These are phyloP conservation scores for Habropoda laboriosa DNA, from an alignment of 1,140 invertebrate species.

Conservation along the genomic window DNA sequence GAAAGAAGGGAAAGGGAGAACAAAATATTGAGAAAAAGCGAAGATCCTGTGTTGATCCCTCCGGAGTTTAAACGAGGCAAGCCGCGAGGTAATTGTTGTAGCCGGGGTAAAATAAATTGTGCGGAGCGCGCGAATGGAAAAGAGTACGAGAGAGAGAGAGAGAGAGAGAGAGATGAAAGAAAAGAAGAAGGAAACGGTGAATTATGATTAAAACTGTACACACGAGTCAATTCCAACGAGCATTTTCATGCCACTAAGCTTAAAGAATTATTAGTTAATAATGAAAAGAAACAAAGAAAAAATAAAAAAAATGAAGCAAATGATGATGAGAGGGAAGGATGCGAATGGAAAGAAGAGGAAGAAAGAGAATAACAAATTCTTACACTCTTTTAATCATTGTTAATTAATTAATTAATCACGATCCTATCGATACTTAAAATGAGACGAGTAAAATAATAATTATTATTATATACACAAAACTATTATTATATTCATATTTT, in stretches of 20 bases:
- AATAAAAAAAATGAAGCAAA: slow-evolving; percentile 24
- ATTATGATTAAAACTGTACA: slow-evolving; percentile 75
- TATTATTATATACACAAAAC: slow-evolving; percentile 77
- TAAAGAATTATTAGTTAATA: slow-evolving; percentile 78
- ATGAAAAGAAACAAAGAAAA: slow-evolving; percentile 42
- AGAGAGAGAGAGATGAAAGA: slow-evolving; percentile 18
- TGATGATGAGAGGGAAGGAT: slow-evolving; percentile 35
- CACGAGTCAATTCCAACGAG: slow-evolving; percentile 82
- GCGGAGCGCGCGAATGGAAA: slow-evolving; percentile 46
- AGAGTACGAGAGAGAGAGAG: slow-evolving; percentile 13
- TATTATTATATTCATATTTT: slow-evolving; percentile 82
- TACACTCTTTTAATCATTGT: slow-evolving; percentile 80
- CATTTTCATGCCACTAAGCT: slow-evolving; percentile 82
- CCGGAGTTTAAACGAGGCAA: slow-evolving; percentile 18
- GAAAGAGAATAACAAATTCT: slow-evolving; percentile 64
- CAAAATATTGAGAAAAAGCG: background rate
- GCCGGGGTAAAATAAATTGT: too few relatives aligned
- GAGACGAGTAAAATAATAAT: slow-evolving; percentile 74
- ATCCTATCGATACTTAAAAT: slow-evolving; percentile 77
- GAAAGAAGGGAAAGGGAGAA: slow-evolving; percentile 12
- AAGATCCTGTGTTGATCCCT: slow-evolving; percentile 25
- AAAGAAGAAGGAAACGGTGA: slow-evolving; percentile 8
- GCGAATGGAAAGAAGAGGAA: slow-evolving; percentile 46
- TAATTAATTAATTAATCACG: slow-evolving; percentile 78
- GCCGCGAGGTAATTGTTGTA: slow-evolving; percentile 41